These are phyloP conservation scores for Cephus runcator DNA, from an alignment of 2,888 invertebrate species.

Conservation along the genomic window DNA sequence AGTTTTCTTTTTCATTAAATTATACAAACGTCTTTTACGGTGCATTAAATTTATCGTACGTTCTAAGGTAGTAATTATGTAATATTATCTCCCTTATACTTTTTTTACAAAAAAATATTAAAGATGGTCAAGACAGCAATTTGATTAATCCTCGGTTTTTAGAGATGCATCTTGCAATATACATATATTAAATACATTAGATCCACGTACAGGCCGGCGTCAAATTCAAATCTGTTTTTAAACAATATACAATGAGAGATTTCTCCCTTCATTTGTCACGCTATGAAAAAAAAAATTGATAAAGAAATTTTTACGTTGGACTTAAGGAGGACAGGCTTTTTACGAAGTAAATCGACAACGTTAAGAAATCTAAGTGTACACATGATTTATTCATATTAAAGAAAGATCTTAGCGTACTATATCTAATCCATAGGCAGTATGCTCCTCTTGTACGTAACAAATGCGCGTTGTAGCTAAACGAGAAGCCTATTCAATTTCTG, in stretches of 20 bases:
- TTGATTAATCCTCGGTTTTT: neutral
- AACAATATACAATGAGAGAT: slow-evolving; percentile 26
- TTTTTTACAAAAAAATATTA: neutral
- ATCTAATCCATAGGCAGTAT: slow-evolving; percentile 39
- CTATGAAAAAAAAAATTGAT: neutral
- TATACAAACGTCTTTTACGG: neutral
- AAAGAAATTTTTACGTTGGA: neutral
- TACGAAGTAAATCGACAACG: slow-evolving; percentile 36
- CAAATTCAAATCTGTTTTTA: neutral
- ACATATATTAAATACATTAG: neutral
- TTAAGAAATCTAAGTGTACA: slow-evolving; percentile 41
- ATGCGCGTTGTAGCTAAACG: slow-evolving; percentile 34
- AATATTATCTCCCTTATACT: neutral
- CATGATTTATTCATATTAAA: slow-evolving; percentile 36
- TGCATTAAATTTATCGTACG: neutral
- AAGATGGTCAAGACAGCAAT: neutral
- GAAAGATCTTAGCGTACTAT: slow-evolving; percentile 32
- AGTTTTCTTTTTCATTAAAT: neutral
- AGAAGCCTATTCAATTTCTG: slow-evolving; percentile 24
- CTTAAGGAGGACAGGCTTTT: neutral
- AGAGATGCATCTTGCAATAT: neutral
- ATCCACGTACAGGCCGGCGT: neutral
- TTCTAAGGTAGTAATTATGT: neutral
- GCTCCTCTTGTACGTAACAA: slow-evolving; percentile 38
- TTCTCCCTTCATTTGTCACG: slow-evolving; percentile 25